Base-by-base conservation (phyloP, 1,140 invertebrate genomes). In the Drosophila sproati region DNA sequence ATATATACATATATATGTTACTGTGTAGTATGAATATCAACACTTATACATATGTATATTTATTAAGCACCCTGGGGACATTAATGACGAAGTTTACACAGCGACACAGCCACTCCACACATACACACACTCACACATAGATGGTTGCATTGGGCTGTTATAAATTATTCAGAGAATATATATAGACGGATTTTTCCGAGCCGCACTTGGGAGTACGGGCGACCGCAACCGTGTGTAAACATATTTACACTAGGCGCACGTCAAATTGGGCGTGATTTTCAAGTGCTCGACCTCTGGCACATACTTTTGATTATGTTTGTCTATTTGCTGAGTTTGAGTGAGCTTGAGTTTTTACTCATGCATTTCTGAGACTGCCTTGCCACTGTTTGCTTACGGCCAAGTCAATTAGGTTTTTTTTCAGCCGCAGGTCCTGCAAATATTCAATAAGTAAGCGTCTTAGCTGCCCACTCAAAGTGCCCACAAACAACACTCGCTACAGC, bases 221-320 rank as follows among this genome's bases (percentile, higher is more conserved):
- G 34, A 61, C 51, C 59, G 34, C 64, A 63, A 43, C 39, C 39
- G 29, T 52, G 52, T 35, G 70, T 59, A 75, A 82, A 76, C 68
- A 74, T 88, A 69, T 89, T 89, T 89, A 64, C 85, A 71, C 67
- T 83, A 68, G 83, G 85, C 83, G 78, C 81, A 89, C 68, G 80
- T 90, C 81, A 89, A 89, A 89, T 89, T 89, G 85, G 80, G 85
- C 85, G 85, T 89, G 80, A 89, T 85, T 89, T 89, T 83, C 85
- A 83, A 88, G 85, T 85, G 85, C 54, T 67, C 72, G 55, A 47
- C 52, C 72, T 75, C 54, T 7, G 56, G 10, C 67, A 56, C 70
- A 57, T 78, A 80, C 77, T 89, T 89, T 79, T 89, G 85, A 89
- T 89, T 89, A 89, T 89, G 85, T 89, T 89, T 89, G 85, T 88